Conservation (phyloP, 2,888 invertebrate genomes). For the Lithophane leautieri region DNA sequence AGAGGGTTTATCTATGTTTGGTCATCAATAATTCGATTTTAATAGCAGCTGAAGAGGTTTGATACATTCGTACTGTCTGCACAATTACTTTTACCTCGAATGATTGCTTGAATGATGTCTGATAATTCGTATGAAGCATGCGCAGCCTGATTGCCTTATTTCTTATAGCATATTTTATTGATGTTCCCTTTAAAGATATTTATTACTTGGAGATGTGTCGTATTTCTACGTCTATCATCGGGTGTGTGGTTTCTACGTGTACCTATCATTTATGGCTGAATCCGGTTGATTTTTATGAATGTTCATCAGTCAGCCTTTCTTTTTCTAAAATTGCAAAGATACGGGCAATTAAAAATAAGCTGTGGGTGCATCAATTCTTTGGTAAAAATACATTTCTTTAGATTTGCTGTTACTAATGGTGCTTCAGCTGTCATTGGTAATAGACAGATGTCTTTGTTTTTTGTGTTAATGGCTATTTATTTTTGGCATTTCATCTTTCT, state of each 20-base stretch:
- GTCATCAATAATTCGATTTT: slow-evolving; percentile 84
- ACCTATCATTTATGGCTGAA: slow-evolving; percentile 43
- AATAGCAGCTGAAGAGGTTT: slow-evolving; percentile 79
- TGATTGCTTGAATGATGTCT: slow-evolving; percentile 81
- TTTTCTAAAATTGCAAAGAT: neutral
- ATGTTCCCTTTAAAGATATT: slow-evolving; percentile 64
- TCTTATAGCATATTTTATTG: slow-evolving; percentile 67
- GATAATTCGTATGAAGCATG: slow-evolving; percentile 75
- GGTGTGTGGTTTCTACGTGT: slow-evolving; percentile 26
- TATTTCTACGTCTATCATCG: slow-evolving; percentile 52
- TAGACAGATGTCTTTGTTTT: neutral
- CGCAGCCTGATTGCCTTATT: slow-evolving; percentile 63
- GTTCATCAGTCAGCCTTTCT: neutral
- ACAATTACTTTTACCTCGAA: slow-evolving; percentile 83
- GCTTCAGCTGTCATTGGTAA: neutral
- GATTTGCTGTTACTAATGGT: neutral
- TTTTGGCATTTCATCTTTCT: neutral
- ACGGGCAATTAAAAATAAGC: neutral
- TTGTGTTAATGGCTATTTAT: neutral
- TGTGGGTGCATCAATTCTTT: neutral
- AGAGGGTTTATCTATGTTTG: slow-evolving; percentile 65
- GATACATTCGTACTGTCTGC: slow-evolving; percentile 77
- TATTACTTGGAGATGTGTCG: slow-evolving; percentile 58
- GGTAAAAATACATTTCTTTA: neutral
- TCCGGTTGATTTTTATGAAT: slow-evolving; percentile 37